A percentile compares a stretch with the other conserved stretches of the same genome.
Evolutionary conservation across 2,797 vertebrate species (phyloP).

Genomic region (Dryobates pubescens): DNA sequence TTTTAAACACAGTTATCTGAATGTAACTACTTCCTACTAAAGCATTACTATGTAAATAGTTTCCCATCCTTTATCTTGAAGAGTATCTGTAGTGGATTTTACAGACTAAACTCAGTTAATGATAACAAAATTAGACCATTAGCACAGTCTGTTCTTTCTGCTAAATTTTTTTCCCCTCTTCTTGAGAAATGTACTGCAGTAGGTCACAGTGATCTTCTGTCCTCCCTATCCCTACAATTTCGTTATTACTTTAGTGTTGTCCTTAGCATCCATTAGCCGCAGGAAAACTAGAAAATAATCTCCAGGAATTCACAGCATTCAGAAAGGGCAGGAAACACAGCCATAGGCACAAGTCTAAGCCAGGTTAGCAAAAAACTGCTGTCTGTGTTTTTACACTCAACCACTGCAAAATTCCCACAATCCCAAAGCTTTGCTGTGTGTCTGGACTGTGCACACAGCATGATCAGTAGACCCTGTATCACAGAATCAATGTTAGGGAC

Average conservation of each 20-base stretch:
- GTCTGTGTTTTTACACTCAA: not conserved
- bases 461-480: not conserved
- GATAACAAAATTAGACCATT: slow-evolving; percentile 51
- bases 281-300: slow-evolving; percentile 17
- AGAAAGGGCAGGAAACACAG: not conserved
- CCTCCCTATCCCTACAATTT: not conserved
- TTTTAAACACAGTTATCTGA: slow-evolving; percentile 55
- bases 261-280: slow-evolving; percentile 39
- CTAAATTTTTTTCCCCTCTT: not conserved
- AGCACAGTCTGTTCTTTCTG: slow-evolving; percentile 36
- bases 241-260: slow-evolving; percentile 24
- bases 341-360: not conserved
- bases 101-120: slow-evolving; percentile 52
- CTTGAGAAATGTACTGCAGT: slow-evolving; percentile 20
- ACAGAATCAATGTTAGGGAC: too few species aligned
- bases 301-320: not conserved
- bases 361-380: not conserved
- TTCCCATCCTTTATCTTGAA: slow-evolving; percentile 44
- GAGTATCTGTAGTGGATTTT: slow-evolving; percentile 42
- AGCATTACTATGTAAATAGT: slow-evolving; percentile 22
- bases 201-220: slow-evolving; percentile 42
- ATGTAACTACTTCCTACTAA: slow-evolving; percentile 51
- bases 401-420: not conserved
- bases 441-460: not conserved
- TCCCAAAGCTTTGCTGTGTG: not conserved